Conservation (phyloP, 23 tunicate genomes). For the Ciona savignyi region DNA sequence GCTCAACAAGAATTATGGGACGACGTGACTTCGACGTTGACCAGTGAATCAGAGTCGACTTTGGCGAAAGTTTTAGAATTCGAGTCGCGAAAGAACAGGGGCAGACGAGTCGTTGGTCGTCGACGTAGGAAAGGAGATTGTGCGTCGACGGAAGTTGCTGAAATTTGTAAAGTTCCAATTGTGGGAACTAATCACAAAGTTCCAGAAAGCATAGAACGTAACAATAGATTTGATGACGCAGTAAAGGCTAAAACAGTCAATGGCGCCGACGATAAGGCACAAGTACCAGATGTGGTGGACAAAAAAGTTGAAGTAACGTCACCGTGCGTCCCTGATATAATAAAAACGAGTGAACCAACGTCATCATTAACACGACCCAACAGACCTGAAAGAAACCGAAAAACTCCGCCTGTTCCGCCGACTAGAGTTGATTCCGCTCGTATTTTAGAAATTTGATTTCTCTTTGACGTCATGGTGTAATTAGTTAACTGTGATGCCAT, state of each 20-base stretch:
- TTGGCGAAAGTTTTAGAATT: conserved; percentile 12
- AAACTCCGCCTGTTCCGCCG: background rate
- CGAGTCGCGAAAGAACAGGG: conserved; percentile 15
- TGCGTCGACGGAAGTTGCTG: background rate
- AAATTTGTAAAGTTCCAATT: background rate
- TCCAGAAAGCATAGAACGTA: background rate
- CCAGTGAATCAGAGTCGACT: background rate
- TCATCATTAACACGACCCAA: background rate
- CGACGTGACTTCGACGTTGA: conserved; percentile 9
- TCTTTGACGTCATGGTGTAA: background rate
- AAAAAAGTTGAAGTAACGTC: background rate
- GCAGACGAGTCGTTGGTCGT: conserved; percentile 17
- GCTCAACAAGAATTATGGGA: conserved; percentile 20
- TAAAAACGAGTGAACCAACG: background rate
- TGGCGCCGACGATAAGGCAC: too few relatives aligned
- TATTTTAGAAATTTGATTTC: background rate
- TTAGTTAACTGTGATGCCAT: background rate
- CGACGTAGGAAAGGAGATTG: background rate
- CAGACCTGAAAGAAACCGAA: background rate
- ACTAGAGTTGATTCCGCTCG: background rate
- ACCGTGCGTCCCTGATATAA: background rate
- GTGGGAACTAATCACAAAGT: background rate
- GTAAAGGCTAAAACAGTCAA: too few relatives aligned
- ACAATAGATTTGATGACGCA: background rate
- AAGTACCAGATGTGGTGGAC: background rate